phyloP scores from a whole-genome alignment of 37 sponge, comb jelly and placozoan genomes.

The Cladorhizidae sp. region DNA sequence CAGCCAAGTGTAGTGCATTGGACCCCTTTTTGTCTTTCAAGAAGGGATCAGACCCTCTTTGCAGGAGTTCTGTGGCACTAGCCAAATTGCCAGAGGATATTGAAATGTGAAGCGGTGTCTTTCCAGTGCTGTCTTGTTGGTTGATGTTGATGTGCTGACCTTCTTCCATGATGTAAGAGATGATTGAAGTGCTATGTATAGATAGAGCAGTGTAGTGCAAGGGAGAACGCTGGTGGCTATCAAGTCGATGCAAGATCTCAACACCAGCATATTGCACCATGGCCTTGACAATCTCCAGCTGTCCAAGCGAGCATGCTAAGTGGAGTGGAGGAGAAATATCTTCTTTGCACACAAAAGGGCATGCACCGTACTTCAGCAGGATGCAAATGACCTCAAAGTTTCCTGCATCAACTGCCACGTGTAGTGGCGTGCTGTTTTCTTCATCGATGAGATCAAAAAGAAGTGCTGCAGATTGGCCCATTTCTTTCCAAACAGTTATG shows the following conservation, averaged over 20 bases:
- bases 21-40: slow-evolving; percentile 21
- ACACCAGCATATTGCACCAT: slow-evolving; percentile 34
- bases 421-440: slow-evolving; percentile 86
- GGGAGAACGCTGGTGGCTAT: slow-evolving; percentile 29
- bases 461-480: slow-evolving; percentile 65
- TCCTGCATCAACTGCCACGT: slow-evolving; percentile 81
- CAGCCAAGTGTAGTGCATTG: slow-evolving; percentile 66
- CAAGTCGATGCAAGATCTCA: slow-evolving; percentile 23
- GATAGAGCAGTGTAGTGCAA: slow-evolving; percentile 53
- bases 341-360: slow-evolving; percentile 23
- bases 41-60: slow-evolving; percentile 31
- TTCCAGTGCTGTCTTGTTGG: slow-evolving; percentile 39
- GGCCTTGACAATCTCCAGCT: slow-evolving; percentile 48
- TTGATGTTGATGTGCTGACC: slow-evolving; percentile 30
- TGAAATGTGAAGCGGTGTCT: slow-evolving; percentile 69
- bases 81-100: slow-evolving; percentile 36
- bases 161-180: slow-evolving; percentile 47
- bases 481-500: slow-evolving; percentile 22
- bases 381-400: slow-evolving; percentile 66
- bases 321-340: slow-evolving; percentile 69
- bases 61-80: slow-evolving; percentile 47
- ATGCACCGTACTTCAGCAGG: slow-evolving; percentile 68
- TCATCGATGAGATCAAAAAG: slow-evolving; percentile 65
- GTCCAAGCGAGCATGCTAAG: slow-evolving; percentile 74
- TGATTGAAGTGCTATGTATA: slow-evolving; percentile 18